Conservation (phyloP, 2,888 invertebrate genomes). For the Temnothorax ravouxi region DNA sequence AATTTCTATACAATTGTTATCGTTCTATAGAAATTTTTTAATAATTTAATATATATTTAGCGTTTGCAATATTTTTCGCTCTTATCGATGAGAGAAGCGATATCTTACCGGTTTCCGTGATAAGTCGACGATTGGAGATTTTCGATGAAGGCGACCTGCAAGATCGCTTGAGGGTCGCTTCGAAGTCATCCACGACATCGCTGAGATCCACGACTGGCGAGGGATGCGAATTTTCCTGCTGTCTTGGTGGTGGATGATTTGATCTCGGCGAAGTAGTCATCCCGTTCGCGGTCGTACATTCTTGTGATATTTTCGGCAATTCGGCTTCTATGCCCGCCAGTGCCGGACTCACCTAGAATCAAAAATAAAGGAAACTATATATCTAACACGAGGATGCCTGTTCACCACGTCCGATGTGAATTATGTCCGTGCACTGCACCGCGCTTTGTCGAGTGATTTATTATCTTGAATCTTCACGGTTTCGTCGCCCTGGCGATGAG, state of each 20-base stretch:
- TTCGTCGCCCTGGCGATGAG: slow-evolving; percentile 3
- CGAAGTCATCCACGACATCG: slow-evolving; percentile 90
- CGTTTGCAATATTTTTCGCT: neutral
- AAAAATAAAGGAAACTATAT: slow-evolving; percentile 25
- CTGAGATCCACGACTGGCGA: slow-evolving; percentile 81
- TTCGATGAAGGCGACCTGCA: slow-evolving; percentile 70
- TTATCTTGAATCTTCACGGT: slow-evolving; percentile 40
- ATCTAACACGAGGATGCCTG: slow-evolving; percentile 15
- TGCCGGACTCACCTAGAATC: slow-evolving; percentile 79
- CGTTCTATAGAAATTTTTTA: neutral
- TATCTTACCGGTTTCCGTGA: slow-evolving; percentile 64
- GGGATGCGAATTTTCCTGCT: slow-evolving; percentile 66
- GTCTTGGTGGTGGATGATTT: slow-evolving; percentile 41
- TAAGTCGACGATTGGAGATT: slow-evolving; percentile 43
- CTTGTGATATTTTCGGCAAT: slow-evolving; percentile 78
- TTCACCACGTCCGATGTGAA: slow-evolving; percentile 10
- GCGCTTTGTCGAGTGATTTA: slow-evolving; percentile 34
- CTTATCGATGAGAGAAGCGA: neutral
- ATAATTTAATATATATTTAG: neutral
- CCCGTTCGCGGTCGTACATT: slow-evolving; percentile 76
- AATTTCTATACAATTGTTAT: neutral
- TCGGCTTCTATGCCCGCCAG: slow-evolving; percentile 76
- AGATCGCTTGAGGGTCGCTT: slow-evolving; percentile 89
- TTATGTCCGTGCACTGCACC: slow-evolving; percentile 25
- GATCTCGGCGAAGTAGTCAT: slow-evolving; percentile 74